Conservation (phyloP, 2,797 vertebrate species). For the Poecilia gillii region DNA sequence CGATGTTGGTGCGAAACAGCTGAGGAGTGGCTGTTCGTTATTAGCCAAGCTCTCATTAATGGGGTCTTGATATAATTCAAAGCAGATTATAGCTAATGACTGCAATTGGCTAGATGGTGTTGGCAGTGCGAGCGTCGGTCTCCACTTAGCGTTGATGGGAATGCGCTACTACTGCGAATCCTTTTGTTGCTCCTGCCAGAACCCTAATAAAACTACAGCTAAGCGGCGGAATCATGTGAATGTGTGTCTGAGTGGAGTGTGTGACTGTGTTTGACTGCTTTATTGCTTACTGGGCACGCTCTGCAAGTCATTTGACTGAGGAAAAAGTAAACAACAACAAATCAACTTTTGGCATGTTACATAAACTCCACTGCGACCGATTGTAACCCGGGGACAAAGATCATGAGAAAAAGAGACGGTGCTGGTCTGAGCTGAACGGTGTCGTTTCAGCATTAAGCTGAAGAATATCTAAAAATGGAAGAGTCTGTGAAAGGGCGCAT, state of each 20-base stretch:
- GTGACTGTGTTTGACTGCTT: slow-evolving; percentile 49
- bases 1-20: slow-evolving; percentile 46
- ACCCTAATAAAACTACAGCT: slow-evolving; percentile 55
- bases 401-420: slow-evolving; percentile 54
- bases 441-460: slow-evolving; percentile 33
- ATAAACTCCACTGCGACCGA: slow-evolving; percentile 9
- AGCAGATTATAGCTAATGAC: slow-evolving; percentile 75
- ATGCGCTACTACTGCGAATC: slow-evolving; percentile 32
- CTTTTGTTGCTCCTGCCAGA: slow-evolving; percentile 55
- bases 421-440: slow-evolving; percentile 58
- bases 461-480: slow-evolving; percentile 13
- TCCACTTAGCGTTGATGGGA: slow-evolving; percentile 56
- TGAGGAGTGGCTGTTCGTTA: slow-evolving; percentile 59
- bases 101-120: slow-evolving; percentile 66
- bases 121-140: slow-evolving; percentile 52
- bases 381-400: slow-evolving; percentile 41
- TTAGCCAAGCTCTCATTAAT: slow-evolving; percentile 73
- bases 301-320: slow-evolving; percentile 44
- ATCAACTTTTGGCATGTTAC: slow-evolving; percentile 46
- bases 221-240: slow-evolving; percentile 45
- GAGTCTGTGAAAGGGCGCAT: neutral
- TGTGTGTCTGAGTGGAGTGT: slow-evolving; percentile 8
- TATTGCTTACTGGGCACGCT: slow-evolving; percentile 63
- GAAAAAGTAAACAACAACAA: slow-evolving; percentile 36
- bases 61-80: slow-evolving; percentile 69